phyloP scores from a whole-genome alignment of 1,140 invertebrate species.

The Papilio machaon region DNA sequence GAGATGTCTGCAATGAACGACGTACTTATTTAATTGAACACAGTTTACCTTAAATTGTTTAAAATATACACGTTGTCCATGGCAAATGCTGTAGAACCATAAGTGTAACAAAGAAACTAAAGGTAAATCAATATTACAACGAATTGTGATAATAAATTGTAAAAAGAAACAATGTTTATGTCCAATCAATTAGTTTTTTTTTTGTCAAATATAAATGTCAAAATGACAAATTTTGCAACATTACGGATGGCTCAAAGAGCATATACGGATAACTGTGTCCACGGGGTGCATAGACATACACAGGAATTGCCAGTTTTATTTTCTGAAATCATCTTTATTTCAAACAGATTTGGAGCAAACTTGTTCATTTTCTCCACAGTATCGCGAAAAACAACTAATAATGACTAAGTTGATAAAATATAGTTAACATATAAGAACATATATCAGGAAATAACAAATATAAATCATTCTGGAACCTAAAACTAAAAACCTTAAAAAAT shows the following conservation, averaged over 20 bases:
- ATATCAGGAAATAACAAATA: no score
- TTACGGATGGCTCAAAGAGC: not conserved
- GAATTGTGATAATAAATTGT: slow-evolving; percentile 4
- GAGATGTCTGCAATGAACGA: slow-evolving; percentile 46
- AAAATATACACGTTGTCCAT: slow-evolving; percentile 73
- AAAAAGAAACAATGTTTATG: not conserved
- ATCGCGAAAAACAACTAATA: not conserved
- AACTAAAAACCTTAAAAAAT: no score
- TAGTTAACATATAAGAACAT: no score
- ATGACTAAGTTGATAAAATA: no score
- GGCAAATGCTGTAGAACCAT: slow-evolving; percentile 41
- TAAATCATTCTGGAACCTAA: no score
- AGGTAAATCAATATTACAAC: not conserved
- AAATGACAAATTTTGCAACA: not conserved
- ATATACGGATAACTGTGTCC: not conserved
- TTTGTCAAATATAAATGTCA: not conserved
- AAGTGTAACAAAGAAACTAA: not conserved
- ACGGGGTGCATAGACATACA: not conserved
- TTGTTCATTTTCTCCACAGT: not conserved
- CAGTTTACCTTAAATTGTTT: slow-evolving; percentile 69
- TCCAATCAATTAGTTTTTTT: not conserved
- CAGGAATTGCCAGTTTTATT: not conserved
- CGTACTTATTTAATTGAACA: slow-evolving; percentile 36
- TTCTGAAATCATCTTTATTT: not conserved
- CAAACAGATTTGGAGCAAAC: not conserved